Evolutionary conservation across 2,113 vertebrate genomes (phyloP), one percentile per base, ranked within the genome.

Genomic region (Hydrolagus affinis): DNA sequence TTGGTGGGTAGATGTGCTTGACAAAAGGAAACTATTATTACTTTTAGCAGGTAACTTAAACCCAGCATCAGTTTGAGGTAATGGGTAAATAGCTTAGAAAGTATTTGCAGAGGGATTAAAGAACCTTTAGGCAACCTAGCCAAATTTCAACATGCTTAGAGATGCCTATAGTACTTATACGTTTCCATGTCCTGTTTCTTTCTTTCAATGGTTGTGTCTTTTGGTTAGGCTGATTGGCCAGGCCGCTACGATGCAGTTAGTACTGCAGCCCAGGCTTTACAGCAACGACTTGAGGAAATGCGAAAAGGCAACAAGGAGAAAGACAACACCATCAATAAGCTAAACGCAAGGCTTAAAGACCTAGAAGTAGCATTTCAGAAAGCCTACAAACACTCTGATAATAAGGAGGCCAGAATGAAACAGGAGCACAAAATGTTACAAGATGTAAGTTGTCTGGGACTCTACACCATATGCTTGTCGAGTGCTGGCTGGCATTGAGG

Each of bases 381-480:
- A 15, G 91, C 94, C 73, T 92, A 94, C 88, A 95, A 91, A 86
- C 92, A 96, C n/a, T 93, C 95, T 0, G 95, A 96, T 59, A 95
- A 96, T 70, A 95, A 94, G 89, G 96, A 97, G 85, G 91, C 93
- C 0, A 91, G 90, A 86, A 90, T 94, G 2, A 95, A 95, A 86
- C 92, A 95, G 56, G 96, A 98, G 89, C 94, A 93, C 90, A 95
- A 93, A 88, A 97, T 96, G 95, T 95, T 98, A 90, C 96, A 97
- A 87, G 95, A 98, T 10, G 98, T 99, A 89, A 95, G 97, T 89
- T 17, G 9, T 80, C 11, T 11, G 28, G 2, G n/a, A 68, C 62
- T 86, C 62, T 11, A 21, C 8, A 80, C 17, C 21, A 23, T 0
- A 59, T 12, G 19, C 32, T 11, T 30, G 57, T 80, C 32, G 25